Conservation (phyloP, 2,113 vertebrate species). For the Mionectes macconnelli region DNA sequence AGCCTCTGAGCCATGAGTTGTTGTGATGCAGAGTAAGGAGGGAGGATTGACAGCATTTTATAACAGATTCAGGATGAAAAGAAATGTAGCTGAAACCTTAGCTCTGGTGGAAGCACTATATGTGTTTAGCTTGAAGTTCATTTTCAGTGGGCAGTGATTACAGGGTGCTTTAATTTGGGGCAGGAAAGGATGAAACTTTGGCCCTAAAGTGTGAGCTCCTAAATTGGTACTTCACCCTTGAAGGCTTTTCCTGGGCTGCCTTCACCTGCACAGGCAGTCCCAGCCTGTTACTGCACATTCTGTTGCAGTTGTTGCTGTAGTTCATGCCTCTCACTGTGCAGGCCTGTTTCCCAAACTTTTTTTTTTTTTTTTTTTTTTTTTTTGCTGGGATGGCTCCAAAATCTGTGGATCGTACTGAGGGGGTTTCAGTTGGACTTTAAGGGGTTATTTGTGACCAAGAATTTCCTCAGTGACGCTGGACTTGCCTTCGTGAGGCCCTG, state of each 20-base stretch:
- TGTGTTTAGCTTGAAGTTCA: not conserved
- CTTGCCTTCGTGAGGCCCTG: not conserved
- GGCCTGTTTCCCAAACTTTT: not conserved
- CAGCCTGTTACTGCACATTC: not conserved
- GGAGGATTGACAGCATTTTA: not conserved
- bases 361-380: not conserved
- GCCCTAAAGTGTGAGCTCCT: not conserved
- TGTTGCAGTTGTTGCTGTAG: fast-evolving
- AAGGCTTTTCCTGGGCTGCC: not conserved
- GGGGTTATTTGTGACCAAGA: not conserved
- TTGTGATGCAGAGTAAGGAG: not conserved
- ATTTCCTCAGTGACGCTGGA: not conserved
- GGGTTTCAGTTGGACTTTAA: not conserved
- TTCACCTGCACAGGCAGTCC: not conserved
- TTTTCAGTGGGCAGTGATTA: not conserved
- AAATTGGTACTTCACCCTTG: not conserved
- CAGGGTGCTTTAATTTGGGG: not conserved
- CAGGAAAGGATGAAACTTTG: not conserved
- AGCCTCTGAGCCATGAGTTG: not conserved
- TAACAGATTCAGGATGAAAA: not conserved
- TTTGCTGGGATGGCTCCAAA: not conserved
- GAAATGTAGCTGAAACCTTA: not conserved
- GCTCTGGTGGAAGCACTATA: not conserved
- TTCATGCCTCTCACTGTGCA: not conserved
- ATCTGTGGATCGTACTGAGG: not conserved